phyloP scores from a whole-genome alignment of 1,140 invertebrate genomes.

The Papilio polytes region DNA sequence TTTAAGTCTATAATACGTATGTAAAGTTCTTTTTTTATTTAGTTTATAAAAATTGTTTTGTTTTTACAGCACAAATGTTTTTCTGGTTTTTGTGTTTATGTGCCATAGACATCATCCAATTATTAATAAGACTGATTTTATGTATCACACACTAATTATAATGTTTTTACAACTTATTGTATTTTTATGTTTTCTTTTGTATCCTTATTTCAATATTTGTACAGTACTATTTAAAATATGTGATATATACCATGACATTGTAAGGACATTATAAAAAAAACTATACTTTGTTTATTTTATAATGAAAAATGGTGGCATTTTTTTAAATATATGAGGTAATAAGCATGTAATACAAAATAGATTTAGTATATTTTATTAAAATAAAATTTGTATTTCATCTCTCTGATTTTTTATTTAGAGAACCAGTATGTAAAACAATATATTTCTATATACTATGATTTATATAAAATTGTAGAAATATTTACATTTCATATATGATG shows the following conservation, averaged over 20 bases:
- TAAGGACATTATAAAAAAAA: background rate
- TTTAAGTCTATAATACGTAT: background rate
- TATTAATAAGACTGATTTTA: slow-evolving; percentile 19
- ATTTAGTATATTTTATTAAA: background rate
- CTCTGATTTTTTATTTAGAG: background rate
- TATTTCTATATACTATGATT: background rate
- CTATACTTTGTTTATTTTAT: no score
- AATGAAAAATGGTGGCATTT: no score
- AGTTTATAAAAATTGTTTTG: background rate
- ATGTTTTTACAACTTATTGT: background rate
- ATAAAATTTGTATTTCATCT: background rate
- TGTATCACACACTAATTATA: background rate
- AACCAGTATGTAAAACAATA: background rate
- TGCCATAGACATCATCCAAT: slow-evolving; percentile 18
- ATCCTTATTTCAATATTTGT: background rate
- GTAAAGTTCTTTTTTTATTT: background rate
- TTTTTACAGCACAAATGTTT: slow-evolving; percentile 19
- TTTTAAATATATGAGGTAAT: background rate
- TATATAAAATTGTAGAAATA: background rate
- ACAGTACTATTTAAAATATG: background rate
- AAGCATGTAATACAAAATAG: background rate
- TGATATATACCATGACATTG: slow-evolving; percentile 2
- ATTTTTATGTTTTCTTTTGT: background rate
- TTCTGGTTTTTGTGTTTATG: slow-evolving; percentile 12
- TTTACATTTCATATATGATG: background rate